phyloP scores from a whole-genome alignment of 2,113 vertebrate species.

The Ellobius talpinus region DNA sequence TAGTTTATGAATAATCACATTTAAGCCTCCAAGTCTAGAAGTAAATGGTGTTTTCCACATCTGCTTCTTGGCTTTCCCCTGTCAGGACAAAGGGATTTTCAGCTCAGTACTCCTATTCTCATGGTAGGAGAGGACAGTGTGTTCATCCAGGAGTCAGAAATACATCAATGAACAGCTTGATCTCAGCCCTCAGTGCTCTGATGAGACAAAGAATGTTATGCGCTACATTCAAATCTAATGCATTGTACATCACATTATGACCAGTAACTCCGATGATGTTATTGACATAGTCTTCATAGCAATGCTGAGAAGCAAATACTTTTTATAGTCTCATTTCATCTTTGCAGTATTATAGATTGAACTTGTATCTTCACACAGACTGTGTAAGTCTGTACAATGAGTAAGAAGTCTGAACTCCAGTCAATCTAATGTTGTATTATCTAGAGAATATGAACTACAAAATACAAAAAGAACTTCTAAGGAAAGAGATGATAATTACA shows the following conservation, averaged over 20 bases:
- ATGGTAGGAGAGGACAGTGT: background rate
- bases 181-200: background rate
- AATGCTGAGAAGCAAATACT: constrained; percentile 49
- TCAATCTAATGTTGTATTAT: background rate
- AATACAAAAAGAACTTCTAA: background rate
- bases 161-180: background rate
- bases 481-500: background rate
- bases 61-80: background rate
- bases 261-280: background rate
- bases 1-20: constrained; percentile 10
- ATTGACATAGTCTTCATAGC: background rate
- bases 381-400: background rate
- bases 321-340: background rate
- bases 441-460: background rate
- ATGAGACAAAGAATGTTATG: constrained; percentile 14
- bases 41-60: background rate
- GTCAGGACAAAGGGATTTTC: background rate
- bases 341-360: background rate
- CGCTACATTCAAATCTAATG: constrained; percentile 39
- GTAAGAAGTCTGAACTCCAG: background rate
- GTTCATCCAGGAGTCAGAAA: background rate
- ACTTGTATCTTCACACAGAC: background rate
- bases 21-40: background rate
- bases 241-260: background rate
- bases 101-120: background rate